phyloP scores from a whole-genome alignment of 2,888 invertebrate species.

The Ligdia adustata region DNA sequence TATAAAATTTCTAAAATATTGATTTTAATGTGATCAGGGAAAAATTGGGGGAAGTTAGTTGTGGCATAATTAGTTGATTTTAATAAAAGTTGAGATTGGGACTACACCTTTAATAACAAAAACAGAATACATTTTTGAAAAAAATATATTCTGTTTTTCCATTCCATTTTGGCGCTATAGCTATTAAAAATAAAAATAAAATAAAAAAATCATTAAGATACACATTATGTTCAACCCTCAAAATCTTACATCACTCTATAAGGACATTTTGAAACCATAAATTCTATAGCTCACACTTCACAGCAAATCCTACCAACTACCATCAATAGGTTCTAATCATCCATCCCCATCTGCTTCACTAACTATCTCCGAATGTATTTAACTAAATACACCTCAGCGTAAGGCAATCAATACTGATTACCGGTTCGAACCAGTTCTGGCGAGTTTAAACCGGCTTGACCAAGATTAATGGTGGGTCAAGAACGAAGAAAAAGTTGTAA shows the following conservation, averaged over 20 bases:
- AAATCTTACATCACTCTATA: too few relatives aligned
- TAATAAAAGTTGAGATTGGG: too few relatives aligned
- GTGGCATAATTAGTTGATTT: too few relatives aligned
- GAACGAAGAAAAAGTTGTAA: too few relatives aligned
- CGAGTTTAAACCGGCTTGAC: slow-evolving; percentile 12
- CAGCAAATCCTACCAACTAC: neutral
- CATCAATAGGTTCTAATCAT: slow-evolving; percentile 10
- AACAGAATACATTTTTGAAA: too few relatives aligned
- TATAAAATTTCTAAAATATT: too few relatives aligned
- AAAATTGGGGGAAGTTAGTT: too few relatives aligned
- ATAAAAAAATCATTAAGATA: neutral
- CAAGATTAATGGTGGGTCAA: slow-evolving; percentile 35
- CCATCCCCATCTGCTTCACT: slow-evolving; percentile 16
- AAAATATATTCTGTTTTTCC: neutral
- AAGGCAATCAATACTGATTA: slow-evolving; percentile 32
- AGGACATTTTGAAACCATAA: too few relatives aligned
- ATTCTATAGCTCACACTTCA: neutral
- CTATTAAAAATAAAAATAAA: neutral
- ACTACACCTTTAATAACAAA: too few relatives aligned
- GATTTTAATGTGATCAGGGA: too few relatives aligned
- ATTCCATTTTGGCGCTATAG: too few relatives aligned
- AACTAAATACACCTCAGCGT: slow-evolving; percentile 25
- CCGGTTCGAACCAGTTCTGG: slow-evolving; percentile 5
- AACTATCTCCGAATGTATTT: slow-evolving; percentile 15
- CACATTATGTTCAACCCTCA: neutral